phyloP scores from a whole-genome alignment of 1,140 invertebrate species.

The Stegodyphus mimosarum region DNA sequence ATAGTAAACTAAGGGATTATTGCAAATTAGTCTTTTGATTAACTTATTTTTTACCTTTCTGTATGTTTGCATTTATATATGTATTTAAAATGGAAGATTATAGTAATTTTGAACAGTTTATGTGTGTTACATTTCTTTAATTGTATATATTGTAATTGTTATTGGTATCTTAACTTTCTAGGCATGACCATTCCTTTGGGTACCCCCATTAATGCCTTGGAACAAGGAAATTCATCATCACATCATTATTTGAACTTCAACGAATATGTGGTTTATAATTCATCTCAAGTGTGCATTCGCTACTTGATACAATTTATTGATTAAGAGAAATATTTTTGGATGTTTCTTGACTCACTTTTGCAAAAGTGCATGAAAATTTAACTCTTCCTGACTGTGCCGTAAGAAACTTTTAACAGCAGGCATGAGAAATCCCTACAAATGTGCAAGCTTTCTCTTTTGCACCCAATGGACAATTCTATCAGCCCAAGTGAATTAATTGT shows the following conservation, averaged over 20 bases:
- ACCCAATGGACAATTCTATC: neutral
- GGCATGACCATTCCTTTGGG: constrained; percentile 67
- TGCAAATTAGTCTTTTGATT: too few relatives aligned
- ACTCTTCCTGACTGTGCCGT: constrained; percentile 2
- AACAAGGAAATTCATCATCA: constrained; percentile 45
- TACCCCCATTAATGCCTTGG: constrained; percentile 59
- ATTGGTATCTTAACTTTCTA: constrained; percentile 55
- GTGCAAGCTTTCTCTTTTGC: neutral
- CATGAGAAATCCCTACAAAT: neutral
- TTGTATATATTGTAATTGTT: neutral
- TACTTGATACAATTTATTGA: constrained; percentile 66
- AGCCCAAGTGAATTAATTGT: neutral
- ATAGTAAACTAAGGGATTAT: too few relatives aligned
- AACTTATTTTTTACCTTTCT: too few relatives aligned
- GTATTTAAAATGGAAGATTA: too few relatives aligned
- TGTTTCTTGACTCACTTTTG: neutral
- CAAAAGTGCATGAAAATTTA: neutral
- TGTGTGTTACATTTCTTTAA: neutral
- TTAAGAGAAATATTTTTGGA: neutral
- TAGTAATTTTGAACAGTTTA: neutral
- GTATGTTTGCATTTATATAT: too few relatives aligned
- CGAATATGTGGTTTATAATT: constrained; percentile 70
- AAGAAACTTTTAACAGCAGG: neutral
- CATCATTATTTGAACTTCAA: constrained; percentile 65
- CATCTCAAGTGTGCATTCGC: constrained; percentile 67